phyloP scores from a whole-genome alignment of 2,113 vertebrate genomes.

The Channa argus region DNA sequence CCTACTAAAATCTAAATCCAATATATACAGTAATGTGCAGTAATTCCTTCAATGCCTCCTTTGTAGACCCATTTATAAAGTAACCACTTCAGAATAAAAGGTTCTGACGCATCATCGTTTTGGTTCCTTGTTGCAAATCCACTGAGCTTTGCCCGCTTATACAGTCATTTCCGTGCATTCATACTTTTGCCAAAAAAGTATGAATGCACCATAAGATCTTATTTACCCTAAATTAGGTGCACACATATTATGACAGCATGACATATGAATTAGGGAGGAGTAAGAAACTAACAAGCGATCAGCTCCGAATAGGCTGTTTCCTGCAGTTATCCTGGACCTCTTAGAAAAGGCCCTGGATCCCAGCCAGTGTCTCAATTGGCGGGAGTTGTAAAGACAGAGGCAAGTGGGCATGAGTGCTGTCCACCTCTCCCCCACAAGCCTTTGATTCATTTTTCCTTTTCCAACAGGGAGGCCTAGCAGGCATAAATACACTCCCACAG shows the following conservation, averaged over 20 bases:
- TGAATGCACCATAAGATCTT: constrained; percentile 25
- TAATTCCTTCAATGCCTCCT: constrained; percentile 69
- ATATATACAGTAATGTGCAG: constrained; percentile 46
- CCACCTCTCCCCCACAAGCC: constrained; percentile 50
- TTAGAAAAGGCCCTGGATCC: constrained; percentile 29
- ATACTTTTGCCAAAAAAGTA: constrained; percentile 10
- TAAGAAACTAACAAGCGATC: constrained; percentile 44
- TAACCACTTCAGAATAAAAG: constrained; percentile 54
- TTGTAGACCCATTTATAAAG: constrained; percentile 73
- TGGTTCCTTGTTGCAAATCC: constrained; percentile 53
- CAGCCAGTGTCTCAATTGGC: constrained; percentile 61
- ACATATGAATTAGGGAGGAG: constrained; percentile 42
- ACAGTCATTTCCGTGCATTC: not conserved
- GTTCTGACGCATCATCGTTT: constrained; percentile 59
- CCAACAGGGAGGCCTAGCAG: constrained; percentile 65
- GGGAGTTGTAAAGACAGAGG: constrained; percentile 58
- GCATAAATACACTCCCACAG: constrained; percentile 75
- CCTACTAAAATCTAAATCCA: constrained; percentile 59
- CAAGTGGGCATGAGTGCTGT: constrained; percentile 63
- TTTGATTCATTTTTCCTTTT: constrained; percentile 75
- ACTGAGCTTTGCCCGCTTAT: constrained; percentile 28
- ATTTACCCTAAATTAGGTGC: constrained; percentile 46
- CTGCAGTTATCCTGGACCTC: constrained; percentile 38
- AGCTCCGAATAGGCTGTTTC: constrained; percentile 38
- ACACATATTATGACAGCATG: constrained; percentile 37